Evolutionary conservation across 2,888 invertebrate species (phyloP), one percentile per base, ranked within the genome.

Genomic region (Plemyria rubiginata): DNA sequence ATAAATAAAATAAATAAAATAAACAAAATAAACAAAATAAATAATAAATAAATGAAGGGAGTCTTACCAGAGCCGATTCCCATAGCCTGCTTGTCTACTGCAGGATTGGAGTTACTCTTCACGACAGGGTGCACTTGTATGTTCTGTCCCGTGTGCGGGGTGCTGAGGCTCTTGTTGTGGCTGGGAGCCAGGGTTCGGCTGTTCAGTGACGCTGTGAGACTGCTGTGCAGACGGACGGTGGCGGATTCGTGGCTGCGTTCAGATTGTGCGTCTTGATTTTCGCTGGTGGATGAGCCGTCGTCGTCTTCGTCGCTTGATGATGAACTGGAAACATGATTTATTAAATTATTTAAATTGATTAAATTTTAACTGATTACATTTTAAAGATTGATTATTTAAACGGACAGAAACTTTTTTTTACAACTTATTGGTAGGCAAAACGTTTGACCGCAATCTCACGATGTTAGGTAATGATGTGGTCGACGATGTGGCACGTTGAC

Each of bases 261-360:
- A 0, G 89, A 88, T 29, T 84, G 85, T 0, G 89, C 90, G 66
- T 90, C 92, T 54, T 87, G 87, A 72, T 90, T 91, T 71, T 93
- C 93, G 65, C 92, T 92, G 28, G 87, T 85, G 0, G 91, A 90
- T 0, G 92, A 92, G 1, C 93, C 94, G 57, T 93, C 93, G 70
- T 94, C 95, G 56, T 94, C 94, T 62, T 95, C 95, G 50, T 96
- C 96, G 75, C 96, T 96, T 60, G 96, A 96, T 60, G 96, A 96
- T 82, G 87, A 97, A 90, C 89, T 96, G 94, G 73, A 94, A 16
- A 43, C 7, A 41, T 43, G 9, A 4, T 9, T 32, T n/a, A n/a
- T n/a, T n/a, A n/a, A n/a, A n/a, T n/a, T n/a, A n/a, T n/a, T n/a
- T n/a, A n/a, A n/a, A n/a, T n/a, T n/a, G n/a, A n/a, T n/a, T n/a